Evolutionary conservation across 2,888 invertebrate genomes (phyloP).

Genomic region (Eretmocerus hayati): DNA sequence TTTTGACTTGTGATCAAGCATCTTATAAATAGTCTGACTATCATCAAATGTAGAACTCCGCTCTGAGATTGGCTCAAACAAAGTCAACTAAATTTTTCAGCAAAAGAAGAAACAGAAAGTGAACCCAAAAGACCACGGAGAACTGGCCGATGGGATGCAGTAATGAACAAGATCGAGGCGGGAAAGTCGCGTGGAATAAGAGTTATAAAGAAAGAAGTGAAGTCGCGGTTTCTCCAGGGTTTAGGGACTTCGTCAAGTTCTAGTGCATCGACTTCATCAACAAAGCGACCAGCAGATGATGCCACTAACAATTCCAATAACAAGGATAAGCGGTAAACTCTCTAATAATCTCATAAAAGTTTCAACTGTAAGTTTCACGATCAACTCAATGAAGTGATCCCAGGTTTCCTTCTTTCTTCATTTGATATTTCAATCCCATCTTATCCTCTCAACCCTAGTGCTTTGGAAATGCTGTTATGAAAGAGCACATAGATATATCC

Average conservation of each 20-base stretch:
- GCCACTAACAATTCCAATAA: conserved; percentile 30
- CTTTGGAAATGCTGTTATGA: no score
- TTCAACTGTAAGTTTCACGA: not conserved
- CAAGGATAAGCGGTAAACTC: conserved; percentile 1
- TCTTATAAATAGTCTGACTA: no score
- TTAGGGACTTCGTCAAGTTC: conserved; percentile 31
- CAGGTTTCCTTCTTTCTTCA: no score
- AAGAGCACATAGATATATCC: no score
- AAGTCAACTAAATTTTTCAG: no score
- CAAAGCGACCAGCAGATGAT: conserved; percentile 32
- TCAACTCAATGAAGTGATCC: no score
- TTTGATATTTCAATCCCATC: no score
- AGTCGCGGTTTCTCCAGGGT: conserved; percentile 63
- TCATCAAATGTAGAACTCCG: no score
- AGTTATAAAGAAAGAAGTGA: conserved; percentile 75
- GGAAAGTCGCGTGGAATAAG: conserved; percentile 64
- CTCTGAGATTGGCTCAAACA: no score
- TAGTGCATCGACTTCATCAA: conserved; percentile 28
- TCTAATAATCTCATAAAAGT: not conserved
- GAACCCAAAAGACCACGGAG: conserved; percentile 54
- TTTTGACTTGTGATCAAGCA: no score
- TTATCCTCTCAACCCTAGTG: no score
- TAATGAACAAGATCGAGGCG: conserved; percentile 74
- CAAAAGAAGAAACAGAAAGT: conserved; percentile 50
- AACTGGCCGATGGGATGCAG: conserved; percentile 72